phyloP scores from a whole-genome alignment of 1,140 invertebrate genomes.

The Cyphomyrmex costatus region DNA sequence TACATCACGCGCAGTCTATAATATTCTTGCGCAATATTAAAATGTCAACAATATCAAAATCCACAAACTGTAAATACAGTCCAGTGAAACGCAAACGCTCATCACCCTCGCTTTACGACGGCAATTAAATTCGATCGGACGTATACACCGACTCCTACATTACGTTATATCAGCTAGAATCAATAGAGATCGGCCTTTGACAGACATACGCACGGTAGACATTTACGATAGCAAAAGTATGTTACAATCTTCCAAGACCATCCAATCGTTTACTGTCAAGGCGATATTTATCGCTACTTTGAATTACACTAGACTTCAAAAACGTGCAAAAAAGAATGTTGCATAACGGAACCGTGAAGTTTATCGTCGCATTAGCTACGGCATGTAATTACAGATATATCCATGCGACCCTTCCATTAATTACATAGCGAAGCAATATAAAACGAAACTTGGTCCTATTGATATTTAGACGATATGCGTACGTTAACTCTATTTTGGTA shows the following conservation, averaged over 20 bases:
- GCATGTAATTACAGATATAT: not conserved
- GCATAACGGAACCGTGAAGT: constrained; percentile 2
- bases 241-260: not conserved
- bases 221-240: constrained; percentile 5
- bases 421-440: not conserved
- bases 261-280: not conserved
- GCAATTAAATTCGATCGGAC: constrained; percentile 11
- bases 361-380: not conserved
- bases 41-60: constrained; percentile 51
- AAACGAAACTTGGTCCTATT: not conserved
- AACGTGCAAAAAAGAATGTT: not conserved
- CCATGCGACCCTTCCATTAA: not conserved
- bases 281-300: constrained; percentile 19
- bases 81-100: not conserved
- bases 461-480: not conserved
- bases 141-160: not conserved
- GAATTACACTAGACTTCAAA: not conserved
- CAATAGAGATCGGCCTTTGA: not conserved
- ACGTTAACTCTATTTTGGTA: not conserved
- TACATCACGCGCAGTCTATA: constrained; percentile 38
- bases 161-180: not conserved
- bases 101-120: constrained; percentile 9
- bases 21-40: constrained; percentile 18
- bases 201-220: not conserved
- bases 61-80: not conserved